Evolutionary conservation across 2,888 invertebrate genomes (phyloP).

Genomic region (Phoronis australis): DNA sequence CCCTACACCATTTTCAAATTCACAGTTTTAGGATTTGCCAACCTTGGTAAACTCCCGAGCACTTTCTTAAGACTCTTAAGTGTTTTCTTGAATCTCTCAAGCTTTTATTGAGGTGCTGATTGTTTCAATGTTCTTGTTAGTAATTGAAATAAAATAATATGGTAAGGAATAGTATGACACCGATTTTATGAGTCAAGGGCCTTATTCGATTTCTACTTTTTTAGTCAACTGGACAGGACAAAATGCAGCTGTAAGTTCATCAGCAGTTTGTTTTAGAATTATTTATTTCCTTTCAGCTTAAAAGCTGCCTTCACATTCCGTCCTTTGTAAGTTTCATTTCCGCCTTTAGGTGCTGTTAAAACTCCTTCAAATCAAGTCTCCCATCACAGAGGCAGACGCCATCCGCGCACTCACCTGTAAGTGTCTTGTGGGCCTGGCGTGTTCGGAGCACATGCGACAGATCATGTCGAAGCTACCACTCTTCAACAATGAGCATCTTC

Average conservation of each 20-base stretch:
- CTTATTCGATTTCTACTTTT: not conserved
- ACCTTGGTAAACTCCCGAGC: too few species aligned
- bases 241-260: too few species aligned
- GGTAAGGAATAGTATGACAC: too few species aligned
- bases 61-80: too few species aligned
- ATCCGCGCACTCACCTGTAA: conserved; percentile 86
- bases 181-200: not conserved
- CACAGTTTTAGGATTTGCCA: too few species aligned
- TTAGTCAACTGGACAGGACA: not conserved
- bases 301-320: too few species aligned
- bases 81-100: too few species aligned
- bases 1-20: too few species aligned
- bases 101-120: too few species aligned
- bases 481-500: conserved; percentile 87
- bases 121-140: too few species aligned
- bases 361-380: conserved; percentile 84
- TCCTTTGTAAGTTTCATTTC: too few species aligned
- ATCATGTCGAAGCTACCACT: conserved; percentile 92
- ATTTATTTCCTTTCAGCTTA: not conserved
- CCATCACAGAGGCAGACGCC: conserved; percentile 94
- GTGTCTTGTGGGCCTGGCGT: conserved; percentile 84
- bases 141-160: too few species aligned
- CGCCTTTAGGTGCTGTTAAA: conserved; percentile 71
- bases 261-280: not conserved
- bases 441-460: conserved; percentile 86